These are phyloP conservation scores for Pentamera pediparva DNA, from an alignment of 53 echinoderm and acorn worm species.

Conservation along the genomic window DNA sequence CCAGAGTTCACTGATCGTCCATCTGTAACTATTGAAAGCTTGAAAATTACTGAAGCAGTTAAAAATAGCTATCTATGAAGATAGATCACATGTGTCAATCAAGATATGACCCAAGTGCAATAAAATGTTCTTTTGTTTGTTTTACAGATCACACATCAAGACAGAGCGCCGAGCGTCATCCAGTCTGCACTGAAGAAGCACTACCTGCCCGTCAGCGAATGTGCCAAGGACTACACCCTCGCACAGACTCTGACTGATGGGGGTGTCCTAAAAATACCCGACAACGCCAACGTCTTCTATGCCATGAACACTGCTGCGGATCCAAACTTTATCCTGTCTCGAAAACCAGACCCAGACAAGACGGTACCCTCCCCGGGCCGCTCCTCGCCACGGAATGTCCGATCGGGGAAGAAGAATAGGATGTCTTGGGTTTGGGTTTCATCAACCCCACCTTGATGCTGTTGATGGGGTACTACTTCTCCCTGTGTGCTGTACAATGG, in stretches of 20 bases:
- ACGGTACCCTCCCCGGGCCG: no score
- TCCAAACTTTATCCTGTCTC: slow-evolving; percentile 53
- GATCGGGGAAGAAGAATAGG: slow-evolving; percentile 5
- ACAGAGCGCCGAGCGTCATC: slow-evolving; percentile 77
- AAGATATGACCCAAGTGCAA: no score
- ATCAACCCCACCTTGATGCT: no score
- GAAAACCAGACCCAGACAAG: slow-evolving; percentile 5
- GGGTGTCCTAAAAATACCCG: slow-evolving; percentile 66
- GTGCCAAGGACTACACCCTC: slow-evolving; percentile 54
- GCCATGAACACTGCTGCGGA: slow-evolving; percentile 78
- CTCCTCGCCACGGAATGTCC: slow-evolving; percentile 5
- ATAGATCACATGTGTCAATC: no score
- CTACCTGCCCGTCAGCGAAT: slow-evolving; percentile 39
- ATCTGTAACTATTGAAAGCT: no score
- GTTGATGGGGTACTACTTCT: no score
- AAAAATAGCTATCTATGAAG: no score
- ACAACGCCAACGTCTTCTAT: slow-evolving; percentile 91
- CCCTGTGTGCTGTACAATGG: no score
- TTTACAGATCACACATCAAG: slow-evolving; percentile 84
- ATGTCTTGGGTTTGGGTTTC: slow-evolving; percentile 12
- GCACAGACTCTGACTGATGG: slow-evolving; percentile 59
- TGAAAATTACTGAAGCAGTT: no score
- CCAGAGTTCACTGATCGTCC: no score
- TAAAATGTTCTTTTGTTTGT: no score
- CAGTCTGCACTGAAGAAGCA: slow-evolving; percentile 67